A percentile compares a stretch with the other conserved stretches of the same genome.
Evolutionary conservation across 2,888 invertebrate species (phyloP).

Genomic region (Zhengitettix transpicula): DNA sequence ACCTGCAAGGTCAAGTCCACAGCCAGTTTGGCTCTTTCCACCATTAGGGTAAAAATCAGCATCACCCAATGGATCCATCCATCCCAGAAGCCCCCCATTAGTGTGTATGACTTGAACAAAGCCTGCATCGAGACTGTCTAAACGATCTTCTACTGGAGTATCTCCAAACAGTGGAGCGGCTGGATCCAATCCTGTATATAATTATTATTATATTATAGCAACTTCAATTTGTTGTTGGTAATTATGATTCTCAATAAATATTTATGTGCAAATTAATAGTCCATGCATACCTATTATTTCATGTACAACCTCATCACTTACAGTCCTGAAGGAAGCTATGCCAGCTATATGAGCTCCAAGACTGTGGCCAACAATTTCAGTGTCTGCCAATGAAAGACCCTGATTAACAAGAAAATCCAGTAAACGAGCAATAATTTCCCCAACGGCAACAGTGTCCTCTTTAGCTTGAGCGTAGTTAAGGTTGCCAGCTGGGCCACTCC

Average conservation of each 20-base stretch:
- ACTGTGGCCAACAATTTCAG: conserved; percentile 5
- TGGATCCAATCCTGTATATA: conserved; percentile 7
- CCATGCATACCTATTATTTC: not conserved
- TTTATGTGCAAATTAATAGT: no score
- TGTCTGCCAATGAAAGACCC: not conserved
- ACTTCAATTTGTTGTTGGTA: no score
- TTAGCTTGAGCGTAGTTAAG: not conserved
- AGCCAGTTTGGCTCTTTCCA: conserved; percentile 17
- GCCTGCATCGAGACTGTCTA: conserved; percentile 19
- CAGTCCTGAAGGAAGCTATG: not conserved
- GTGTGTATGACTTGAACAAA: conserved; percentile 22
- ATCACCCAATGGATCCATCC: conserved; percentile 18
- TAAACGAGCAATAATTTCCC: not conserved
- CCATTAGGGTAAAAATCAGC: conserved; percentile 22
- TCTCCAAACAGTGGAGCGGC: conserved; percentile 5
- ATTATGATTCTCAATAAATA: no score
- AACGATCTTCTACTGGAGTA: conserved; percentile 6
- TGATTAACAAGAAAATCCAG: not conserved
- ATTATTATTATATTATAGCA: no score
- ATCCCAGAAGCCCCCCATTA: conserved; percentile 18
- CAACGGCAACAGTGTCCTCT: not conserved
- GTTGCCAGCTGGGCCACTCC: not conserved
- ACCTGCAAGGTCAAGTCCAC: conserved; percentile 2
- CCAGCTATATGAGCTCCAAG: conserved; percentile 7
- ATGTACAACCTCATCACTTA: no score